A percentile compares a stretch with the other conserved stretches of the same genome.
Conservation (phyloP, 2,888 invertebrate genomes). For the Drosophila falleni region DNA sequence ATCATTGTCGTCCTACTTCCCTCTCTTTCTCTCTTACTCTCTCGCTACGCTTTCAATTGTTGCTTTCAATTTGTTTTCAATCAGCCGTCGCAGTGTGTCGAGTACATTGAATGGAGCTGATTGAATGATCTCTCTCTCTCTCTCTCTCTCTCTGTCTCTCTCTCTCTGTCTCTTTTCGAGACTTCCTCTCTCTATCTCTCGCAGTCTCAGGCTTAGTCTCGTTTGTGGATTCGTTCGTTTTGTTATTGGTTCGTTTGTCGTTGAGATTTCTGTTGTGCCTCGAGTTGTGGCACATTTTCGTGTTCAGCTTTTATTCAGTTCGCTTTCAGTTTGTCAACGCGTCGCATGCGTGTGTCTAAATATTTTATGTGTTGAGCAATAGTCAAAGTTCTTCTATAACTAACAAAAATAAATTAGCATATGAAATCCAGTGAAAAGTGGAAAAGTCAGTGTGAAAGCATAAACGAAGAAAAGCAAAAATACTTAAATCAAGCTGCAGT, state of each 20-base stretch:
- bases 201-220: neutral
- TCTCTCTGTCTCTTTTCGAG: neutral
- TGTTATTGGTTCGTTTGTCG: conserved; percentile 64
- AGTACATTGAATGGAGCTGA: conserved; percentile 37
- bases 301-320: conserved; percentile 68
- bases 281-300: conserved; percentile 61
- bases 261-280: conserved; percentile 31
- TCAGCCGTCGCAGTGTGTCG: conserved; percentile 9
- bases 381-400: conserved; percentile 21
- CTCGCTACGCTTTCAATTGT: conserved; percentile 28
- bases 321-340: conserved; percentile 74
- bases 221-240: conserved; percentile 56
- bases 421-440: conserved; percentile 41
- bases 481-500: conserved; percentile 26
- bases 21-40: neutral
- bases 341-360: conserved; percentile 66
- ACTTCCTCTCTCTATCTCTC: conserved; percentile 9
- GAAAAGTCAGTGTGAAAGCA: conserved; percentile 30
- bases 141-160: conserved; percentile 26
- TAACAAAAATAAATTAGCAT: conserved; percentile 17
- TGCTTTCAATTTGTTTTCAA: conserved; percentile 59
- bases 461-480: conserved; percentile 9
- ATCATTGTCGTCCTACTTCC: conserved; percentile 15
- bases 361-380: conserved; percentile 8
- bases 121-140: conserved; percentile 61